These are phyloP conservation scores for Pterocles burchelli DNA, from an alignment of 2,113 vertebrate genomes.

Conservation along the genomic window DNA sequence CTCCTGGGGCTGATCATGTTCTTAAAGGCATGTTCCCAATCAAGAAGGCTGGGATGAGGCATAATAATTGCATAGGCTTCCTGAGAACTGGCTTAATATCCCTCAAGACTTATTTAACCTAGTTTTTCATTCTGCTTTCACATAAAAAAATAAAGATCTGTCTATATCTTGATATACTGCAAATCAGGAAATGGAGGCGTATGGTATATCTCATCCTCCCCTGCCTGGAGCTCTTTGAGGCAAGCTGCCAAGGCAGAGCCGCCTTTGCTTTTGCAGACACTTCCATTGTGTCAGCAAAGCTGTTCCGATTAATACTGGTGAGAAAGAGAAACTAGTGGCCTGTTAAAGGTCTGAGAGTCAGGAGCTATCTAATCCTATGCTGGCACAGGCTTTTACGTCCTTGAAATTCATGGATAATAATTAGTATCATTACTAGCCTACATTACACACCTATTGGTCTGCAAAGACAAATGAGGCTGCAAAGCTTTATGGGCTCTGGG, in stretches of 20 bases:
- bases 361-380: slow-evolving; percentile 13
- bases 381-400: neutral
- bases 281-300: slow-evolving; percentile 62
- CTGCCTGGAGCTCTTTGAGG: slow-evolving; percentile 43
- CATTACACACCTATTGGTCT: neutral
- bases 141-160: slow-evolving; percentile 43
- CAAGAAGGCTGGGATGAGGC: slow-evolving; percentile 59
- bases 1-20: slow-evolving; percentile 58
- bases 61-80: slow-evolving; percentile 59
- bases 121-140: slow-evolving; percentile 57
- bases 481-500: neutral
- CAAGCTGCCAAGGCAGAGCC: slow-evolving; percentile 32
- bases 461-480: neutral
- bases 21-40: slow-evolving; percentile 64
- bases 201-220: slow-evolving; percentile 65
- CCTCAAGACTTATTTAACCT: slow-evolving; percentile 57
- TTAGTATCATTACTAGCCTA: neutral
- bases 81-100: slow-evolving; percentile 55
- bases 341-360: slow-evolving; percentile 41
- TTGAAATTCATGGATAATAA: neutral
- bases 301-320: slow-evolving; percentile 10
- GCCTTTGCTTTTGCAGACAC: slow-evolving; percentile 28
- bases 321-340: slow-evolving; percentile 39
- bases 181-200: slow-evolving; percentile 54
- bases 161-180: slow-evolving; percentile 50